Evolutionary conservation across 2,113 vertebrate species (phyloP), one percentile per base, ranked within the genome.

Genomic region (Lonchura striata): DNA sequence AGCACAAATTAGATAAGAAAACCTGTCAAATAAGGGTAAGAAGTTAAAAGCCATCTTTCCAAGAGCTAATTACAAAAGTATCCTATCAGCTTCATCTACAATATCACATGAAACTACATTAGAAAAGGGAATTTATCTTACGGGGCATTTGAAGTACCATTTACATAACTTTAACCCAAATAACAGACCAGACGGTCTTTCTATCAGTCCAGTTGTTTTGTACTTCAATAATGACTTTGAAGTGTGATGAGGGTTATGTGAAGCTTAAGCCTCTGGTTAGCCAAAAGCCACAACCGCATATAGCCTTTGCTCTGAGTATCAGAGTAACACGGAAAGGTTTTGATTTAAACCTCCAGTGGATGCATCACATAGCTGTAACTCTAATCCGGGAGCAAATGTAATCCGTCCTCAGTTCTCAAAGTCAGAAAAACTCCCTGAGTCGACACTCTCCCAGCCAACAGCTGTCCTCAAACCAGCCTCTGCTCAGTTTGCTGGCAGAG

Each of bases 331-430:
- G 0, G 60, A 83, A 72, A 75, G 75, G 53, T 87, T 93, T 81
- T 60, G 70, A 80, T 79, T 87, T 65, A 91, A 94, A 81, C 53
- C 82, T 87, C 81, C 66, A 68, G 10, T 39, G 77, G 85, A 91
- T 90, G 90, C 78, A 76, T 90, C 70, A 47, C 66, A 82, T 72
- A 78, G 76, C 87, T 92, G 81, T 78, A 86, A 66, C 87, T 92
- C 90, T 91, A 95, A 96, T 81, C 86, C 2, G 0, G 57, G 74
- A 57, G 64, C 83, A 30, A 88, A 92, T 17, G 53, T 47, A 85
- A 89, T 90, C 87, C 3, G 42, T 77, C 52, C 76, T 79, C 76
- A n/a, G 2, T 27, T 93, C 85, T 84, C 64, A 56, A 82, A 81
- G 86, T 80, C 78, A 37, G 71, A 52, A 83, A 90, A 88, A 78